These are phyloP conservation scores for Amazona vittata DNA, from an alignment of 2,113 vertebrate species.

Conservation along the genomic window DNA sequence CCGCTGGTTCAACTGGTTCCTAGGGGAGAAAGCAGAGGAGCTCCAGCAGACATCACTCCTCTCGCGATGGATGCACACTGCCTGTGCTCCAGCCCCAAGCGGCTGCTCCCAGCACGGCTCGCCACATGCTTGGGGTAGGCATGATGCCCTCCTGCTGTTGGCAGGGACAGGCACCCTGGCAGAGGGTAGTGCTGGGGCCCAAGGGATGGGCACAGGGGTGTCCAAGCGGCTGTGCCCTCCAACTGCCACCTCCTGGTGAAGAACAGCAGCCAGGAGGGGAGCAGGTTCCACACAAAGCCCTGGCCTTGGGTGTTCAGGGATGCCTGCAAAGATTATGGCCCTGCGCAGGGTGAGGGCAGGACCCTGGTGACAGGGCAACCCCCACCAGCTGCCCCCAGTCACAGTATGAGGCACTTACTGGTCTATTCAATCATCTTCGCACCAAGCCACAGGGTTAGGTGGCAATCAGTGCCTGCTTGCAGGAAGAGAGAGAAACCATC, in stretches of 20 bases:
- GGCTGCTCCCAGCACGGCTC: not conserved
- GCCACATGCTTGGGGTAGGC: not conserved
- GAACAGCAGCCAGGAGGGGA: not conserved
- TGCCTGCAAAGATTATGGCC: not conserved
- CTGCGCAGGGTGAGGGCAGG: not conserved
- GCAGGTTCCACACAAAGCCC: not conserved
- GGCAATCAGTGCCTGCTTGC: not conserved
- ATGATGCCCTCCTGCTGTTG: not conserved
- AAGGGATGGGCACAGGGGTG: not conserved
- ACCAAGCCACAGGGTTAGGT: fast-evolving
- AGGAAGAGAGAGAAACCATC: not conserved
- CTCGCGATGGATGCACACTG: fast-evolving
- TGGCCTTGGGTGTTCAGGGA: not conserved
- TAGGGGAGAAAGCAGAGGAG: slow-evolving; percentile 18
- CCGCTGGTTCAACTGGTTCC: not conserved
- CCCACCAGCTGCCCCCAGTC: not conserved
- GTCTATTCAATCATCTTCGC: fast-evolving
- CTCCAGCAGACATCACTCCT: not conserved
- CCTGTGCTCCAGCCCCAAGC: fast-evolving
- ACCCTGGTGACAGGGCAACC: not conserved
- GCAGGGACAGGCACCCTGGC: not conserved
- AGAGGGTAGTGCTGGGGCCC: not conserved
- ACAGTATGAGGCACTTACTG: not conserved
- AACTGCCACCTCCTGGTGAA: not conserved
- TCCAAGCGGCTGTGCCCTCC: fast-evolving